Evolutionary conservation across 2,113 vertebrate species (phyloP), one percentile per base, ranked within the genome.

Genomic region (pig (Sus scrofa)): DNA sequence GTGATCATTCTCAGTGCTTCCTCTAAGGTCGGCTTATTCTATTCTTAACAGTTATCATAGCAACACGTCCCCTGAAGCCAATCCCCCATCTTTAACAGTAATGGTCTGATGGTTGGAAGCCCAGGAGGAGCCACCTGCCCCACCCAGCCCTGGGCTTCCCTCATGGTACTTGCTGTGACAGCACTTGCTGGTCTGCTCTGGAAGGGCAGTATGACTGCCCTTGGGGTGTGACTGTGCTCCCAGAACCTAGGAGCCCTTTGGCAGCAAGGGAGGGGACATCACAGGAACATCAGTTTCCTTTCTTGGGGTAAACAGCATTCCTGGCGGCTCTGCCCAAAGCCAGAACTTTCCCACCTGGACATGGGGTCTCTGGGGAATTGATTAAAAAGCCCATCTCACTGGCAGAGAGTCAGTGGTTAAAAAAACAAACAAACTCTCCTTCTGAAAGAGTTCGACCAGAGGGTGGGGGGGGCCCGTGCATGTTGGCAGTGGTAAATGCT

Each of bases 131-230:
- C 67, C 13, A 1, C 32, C 27, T n/a, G 22, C 14, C 19, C 32
- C 22, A 3, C 39, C 6, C 67, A 75, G 22, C n/a, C 26, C 68
- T 16, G 18, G 3, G 39, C 15, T 58, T 73, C 39, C 39, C 2
- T 0, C 0, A 0, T 7, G 79, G 68, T 39, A 27, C 22, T 18
- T 3, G 12, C 13, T 7, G 6, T 26, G 32, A 27, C 9, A 13
- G 27, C 1, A 2, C 11, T 34, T 50, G 68, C 86, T 27, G 5
- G n/a, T 34, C 30, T 32, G 34, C 71, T 73, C 68, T 0, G 3
- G 19, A 8, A 18, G 13, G 54, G 32, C 39, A 18, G 10, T 44
- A 15, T 6, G 32, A 18, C n/a, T n/a, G 54, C 22, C n/a, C 75
- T 20, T 34, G 15, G 22, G 8, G 16, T 34, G 62, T 78, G 34